These are phyloP conservation scores for Noturus placidus DNA, from an alignment of 2,113 vertebrate species.

Conservation along the genomic window DNA sequence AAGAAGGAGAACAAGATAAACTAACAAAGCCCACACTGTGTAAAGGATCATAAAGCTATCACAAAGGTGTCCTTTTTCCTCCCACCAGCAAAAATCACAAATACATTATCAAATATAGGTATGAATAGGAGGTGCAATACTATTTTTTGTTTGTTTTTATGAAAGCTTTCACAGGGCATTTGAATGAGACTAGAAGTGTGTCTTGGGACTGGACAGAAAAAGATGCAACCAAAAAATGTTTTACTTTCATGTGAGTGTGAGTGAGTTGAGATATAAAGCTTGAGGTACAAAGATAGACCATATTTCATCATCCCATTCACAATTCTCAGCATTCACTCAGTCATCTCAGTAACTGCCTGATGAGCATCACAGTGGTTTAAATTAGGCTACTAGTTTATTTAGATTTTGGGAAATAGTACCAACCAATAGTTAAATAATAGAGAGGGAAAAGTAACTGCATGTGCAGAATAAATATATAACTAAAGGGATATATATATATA, in stretches of 20 bases:
- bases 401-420: neutral
- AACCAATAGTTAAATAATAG: too few relatives aligned
- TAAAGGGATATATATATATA: too few relatives aligned
- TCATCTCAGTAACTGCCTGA: neutral
- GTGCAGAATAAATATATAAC: too few relatives aligned
- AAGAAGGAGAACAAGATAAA: conserved; percentile 5
- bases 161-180: neutral
- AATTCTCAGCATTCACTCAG: neutral
- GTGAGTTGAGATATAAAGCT: neutral
- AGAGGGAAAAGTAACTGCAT: too few relatives aligned
- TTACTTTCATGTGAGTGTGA: neutral
- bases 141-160: neutral
- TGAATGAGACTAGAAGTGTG: neutral
- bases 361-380: neutral
- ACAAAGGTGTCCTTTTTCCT: neutral
- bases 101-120: neutral
- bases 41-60: conserved; percentile 21
- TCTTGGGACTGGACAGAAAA: neutral
- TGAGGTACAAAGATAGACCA: neutral
- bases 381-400: neutral
- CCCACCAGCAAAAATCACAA: neutral
- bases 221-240: neutral
- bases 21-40: conserved; percentile 19
- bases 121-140: neutral
- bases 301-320: neutral